These are phyloP conservation scores for Calidris pygmaea DNA, from an alignment of 2,113 vertebrate genomes.

Conservation along the genomic window DNA sequence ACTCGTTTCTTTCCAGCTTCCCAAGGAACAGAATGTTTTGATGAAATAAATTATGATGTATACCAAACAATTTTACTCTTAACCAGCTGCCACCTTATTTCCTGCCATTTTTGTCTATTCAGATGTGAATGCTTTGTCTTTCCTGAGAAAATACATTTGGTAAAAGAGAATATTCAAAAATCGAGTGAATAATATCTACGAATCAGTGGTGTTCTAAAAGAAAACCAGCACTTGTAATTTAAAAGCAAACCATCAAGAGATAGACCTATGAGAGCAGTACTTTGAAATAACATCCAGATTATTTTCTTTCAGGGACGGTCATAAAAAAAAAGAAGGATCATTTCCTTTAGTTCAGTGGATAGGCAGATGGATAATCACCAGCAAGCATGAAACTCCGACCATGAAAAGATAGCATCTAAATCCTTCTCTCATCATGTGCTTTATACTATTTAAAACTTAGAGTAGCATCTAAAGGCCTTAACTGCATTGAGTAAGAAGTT, in stretches of 20 bases:
- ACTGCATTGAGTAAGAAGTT: not conserved
- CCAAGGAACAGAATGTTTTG: not conserved
- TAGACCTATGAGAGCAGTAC: not conserved
- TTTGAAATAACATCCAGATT: not conserved
- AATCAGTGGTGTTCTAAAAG: not conserved
- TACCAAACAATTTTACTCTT: constrained; percentile 21
- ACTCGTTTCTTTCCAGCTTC: not conserved
- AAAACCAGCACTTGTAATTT: not conserved
- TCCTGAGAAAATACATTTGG: not conserved
- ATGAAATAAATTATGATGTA: constrained; percentile 5
- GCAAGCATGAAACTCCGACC: not conserved
- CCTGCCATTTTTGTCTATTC: constrained; percentile 13
- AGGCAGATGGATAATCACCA: not conserved
- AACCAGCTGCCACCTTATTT: constrained; percentile 41
- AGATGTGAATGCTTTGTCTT: not conserved
- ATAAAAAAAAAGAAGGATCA: not conserved
- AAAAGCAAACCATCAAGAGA: not conserved
- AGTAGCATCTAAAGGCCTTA: not conserved
- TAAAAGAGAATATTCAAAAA: not conserved
- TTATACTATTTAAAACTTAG: not conserved
- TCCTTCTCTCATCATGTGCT: not conserved
- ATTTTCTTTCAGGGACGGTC: not conserved
- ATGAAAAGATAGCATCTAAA: not conserved
- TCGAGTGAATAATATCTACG: not conserved
- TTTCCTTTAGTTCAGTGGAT: not conserved